A percentile compares a stretch with the other conserved stretches of the same genome.
Conservation (phyloP, 2,888 invertebrate species). For the Amphimallon solstitiale region DNA sequence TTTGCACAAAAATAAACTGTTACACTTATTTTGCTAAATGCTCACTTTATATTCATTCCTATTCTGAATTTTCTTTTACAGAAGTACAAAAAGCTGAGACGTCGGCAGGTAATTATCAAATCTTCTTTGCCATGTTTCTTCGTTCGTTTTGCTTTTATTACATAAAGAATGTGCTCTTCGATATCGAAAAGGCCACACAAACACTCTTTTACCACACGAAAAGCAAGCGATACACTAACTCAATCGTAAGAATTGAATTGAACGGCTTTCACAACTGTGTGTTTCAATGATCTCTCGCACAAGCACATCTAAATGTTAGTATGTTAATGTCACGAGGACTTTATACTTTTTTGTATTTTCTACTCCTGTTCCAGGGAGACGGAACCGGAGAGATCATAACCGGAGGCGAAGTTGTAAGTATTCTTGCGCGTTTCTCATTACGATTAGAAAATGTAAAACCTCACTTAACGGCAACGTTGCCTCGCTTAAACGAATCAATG, state of each 20-base stretch:
- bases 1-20: neutral
- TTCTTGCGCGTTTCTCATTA: neutral
- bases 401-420: slow-evolving; percentile 77
- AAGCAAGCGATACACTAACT: slow-evolving; percentile 1
- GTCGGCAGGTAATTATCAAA: slow-evolving; percentile 78
- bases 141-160: slow-evolving; percentile 35
- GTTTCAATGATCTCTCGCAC: neutral
- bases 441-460: too few relatives aligned
- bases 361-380: slow-evolving; percentile 76
- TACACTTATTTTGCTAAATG: neutral
- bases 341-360: slow-evolving; percentile 32
- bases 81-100: slow-evolving; percentile 86
- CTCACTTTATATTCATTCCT: slow-evolving; percentile 44
- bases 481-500: too few relatives aligned
- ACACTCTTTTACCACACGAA: slow-evolving; percentile 15
- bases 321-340: slow-evolving; percentile 11
- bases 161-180: slow-evolving; percentile 31
- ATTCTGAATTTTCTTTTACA: slow-evolving; percentile 56
- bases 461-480: too few relatives aligned
- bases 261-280: slow-evolving; percentile 25
- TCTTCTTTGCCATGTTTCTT: slow-evolving; percentile 36
- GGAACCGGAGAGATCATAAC: slow-evolving; percentile 80
- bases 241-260: slow-evolving; percentile 5
- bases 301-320: slow-evolving; percentile 28
- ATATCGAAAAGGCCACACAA: slow-evolving; percentile 31